phyloP scores from a whole-genome alignment of 2,113 vertebrate species.

The Gambusia affinis region DNA sequence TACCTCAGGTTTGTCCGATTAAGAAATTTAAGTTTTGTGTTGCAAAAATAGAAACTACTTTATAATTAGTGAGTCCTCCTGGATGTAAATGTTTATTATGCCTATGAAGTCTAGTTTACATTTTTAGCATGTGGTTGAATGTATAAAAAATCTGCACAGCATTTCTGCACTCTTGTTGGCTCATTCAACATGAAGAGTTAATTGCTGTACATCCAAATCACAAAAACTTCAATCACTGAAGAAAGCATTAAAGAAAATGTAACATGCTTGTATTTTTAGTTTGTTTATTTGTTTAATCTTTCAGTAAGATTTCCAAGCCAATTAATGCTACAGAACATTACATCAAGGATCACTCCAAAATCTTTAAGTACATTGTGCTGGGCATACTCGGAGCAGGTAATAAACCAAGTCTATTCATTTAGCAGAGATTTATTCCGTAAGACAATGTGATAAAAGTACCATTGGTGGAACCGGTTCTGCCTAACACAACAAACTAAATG shows the following conservation, averaged over 20 bases:
- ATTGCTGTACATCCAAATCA: background rate
- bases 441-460: background rate
- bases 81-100: background rate
- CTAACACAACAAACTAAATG: background rate
- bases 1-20: slow-evolving; percentile 67
- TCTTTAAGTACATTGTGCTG: slow-evolving; percentile 71
- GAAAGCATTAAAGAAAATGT: background rate
- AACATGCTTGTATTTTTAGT: background rate
- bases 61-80: background rate
- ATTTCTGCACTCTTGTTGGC: background rate
- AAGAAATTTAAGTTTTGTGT: background rate
- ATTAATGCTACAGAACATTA: slow-evolving; percentile 70
- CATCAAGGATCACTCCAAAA: slow-evolving; percentile 68
- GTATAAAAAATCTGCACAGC: background rate
- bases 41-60: background rate
- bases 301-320: slow-evolving; percentile 69
- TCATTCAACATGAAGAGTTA: background rate
- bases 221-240: too few species aligned
- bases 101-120: background rate
- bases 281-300: slow-evolving; percentile 36
- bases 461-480: background rate
- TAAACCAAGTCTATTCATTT: background rate
- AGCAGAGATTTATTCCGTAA: background rate
- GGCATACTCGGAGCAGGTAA: slow-evolving; percentile 79
- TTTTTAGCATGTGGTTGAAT: background rate